Evolutionary conservation across 2,888 invertebrate species (phyloP), one percentile per base, ranked within the genome.

Genomic region (Lysandra bellargus): DNA sequence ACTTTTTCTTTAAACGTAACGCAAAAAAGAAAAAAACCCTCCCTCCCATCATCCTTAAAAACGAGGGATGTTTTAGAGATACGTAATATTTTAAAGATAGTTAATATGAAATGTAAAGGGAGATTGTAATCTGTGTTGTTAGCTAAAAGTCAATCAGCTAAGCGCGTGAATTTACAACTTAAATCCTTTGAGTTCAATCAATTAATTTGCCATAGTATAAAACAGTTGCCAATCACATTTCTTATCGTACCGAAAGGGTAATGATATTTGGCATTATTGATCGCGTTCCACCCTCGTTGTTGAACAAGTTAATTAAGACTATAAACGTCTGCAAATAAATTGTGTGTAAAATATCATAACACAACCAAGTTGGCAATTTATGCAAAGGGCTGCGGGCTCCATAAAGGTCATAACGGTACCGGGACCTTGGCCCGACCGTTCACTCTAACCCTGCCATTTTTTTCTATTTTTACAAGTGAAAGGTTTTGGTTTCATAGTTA

Each of bases 351-450:
- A 76, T 76, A 57, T 76, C 76, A 76, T 53, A 76, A 76, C 53
- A 53, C 53, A 76, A 12, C 30, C 30, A 33, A 76, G 76, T 57
- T 76, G 57, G 49, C 30, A 53, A 76, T 76, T 76, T 76, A 72
- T 72, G 76, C 76, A 78, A 78, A 76, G 72, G 80, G 37, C 23
- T 53, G 40, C 78, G 57, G 78, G 69, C 74, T 78, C 72, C 61
- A 53, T 61, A 82, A 82, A 81, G 82, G 81, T 81, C 80, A 76
- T 82, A 82, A 82, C 82, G 82, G 81, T 78, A 78, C 78, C 44
- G 30, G 44, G 9, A 73, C 81, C 81, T 80, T 81, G 80, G 37
- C 23, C 74, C 76, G 78, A 44, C 53, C 80, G 78, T 80, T 80
- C 79, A 79, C 80, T 49, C 69, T 78, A 60, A 60, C 80, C 79